Evolutionary conservation across 2,888 invertebrate species (phyloP).

Genomic region (Drosophila borealis): DNA sequence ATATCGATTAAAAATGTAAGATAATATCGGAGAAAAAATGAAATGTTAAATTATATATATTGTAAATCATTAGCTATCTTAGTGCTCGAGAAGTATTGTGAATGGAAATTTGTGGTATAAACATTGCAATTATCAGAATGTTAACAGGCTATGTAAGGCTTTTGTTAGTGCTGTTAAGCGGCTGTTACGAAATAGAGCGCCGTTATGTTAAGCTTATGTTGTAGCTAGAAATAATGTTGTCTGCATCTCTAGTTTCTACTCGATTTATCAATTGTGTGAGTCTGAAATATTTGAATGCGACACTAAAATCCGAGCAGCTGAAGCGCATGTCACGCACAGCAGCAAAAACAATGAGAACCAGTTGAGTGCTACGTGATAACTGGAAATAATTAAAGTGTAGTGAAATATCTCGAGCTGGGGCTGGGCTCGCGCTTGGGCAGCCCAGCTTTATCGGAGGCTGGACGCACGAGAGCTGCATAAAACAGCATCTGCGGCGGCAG

Average conservation of each 20-base stretch:
- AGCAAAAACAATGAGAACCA: constrained; percentile 34
- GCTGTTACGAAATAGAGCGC: not conserved
- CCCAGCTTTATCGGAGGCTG: constrained; percentile 50
- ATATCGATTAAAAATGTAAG: too few relatives aligned
- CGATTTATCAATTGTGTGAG: constrained; percentile 15
- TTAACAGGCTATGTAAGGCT: not conserved
- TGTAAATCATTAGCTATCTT: too few relatives aligned
- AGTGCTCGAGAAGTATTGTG: too few relatives aligned
- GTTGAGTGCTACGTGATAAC: constrained; percentile 55
- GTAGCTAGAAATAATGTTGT: not conserved
- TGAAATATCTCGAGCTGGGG: constrained; percentile 21
- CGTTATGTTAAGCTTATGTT: not conserved
- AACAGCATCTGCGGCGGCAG: constrained; percentile 7
- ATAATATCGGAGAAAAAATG: too few relatives aligned
- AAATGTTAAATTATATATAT: too few relatives aligned
- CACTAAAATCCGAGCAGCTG: constrained; percentile 39
- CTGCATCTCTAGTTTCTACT: not conserved
- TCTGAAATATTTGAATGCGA: constrained; percentile 33
- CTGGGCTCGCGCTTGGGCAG: constrained; percentile 14
- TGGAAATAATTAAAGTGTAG: constrained; percentile 28
- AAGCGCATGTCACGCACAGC: constrained; percentile 70
- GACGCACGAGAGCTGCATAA: constrained; percentile 29
- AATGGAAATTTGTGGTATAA: too few relatives aligned
- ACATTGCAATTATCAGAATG: not conserved
- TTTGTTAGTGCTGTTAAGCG: not conserved